Evolutionary conservation across 2,797 vertebrate genomes (phyloP).

Genomic region (Bucorvus abyssinicus): DNA sequence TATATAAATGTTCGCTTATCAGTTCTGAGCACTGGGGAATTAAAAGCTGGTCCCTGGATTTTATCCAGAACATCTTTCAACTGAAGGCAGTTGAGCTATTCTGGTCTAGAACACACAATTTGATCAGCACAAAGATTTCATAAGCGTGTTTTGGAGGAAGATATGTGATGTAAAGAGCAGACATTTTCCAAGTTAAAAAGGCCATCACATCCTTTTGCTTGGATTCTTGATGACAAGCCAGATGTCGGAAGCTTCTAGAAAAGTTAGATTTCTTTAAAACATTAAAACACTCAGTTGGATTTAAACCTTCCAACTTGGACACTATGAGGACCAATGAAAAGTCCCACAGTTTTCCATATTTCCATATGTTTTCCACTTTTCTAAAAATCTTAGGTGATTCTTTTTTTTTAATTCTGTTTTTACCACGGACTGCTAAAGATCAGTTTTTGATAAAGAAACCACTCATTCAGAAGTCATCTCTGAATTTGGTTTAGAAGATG

Average conservation of each 20-base stretch:
- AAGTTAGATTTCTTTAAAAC: background rate
- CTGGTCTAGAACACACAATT: background rate
- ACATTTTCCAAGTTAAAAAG: background rate
- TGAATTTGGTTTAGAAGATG: background rate
- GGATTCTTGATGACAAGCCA: background rate
- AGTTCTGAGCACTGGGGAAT: background rate
- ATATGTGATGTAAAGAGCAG: background rate
- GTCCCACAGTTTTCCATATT: background rate
- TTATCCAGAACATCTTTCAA: slow-evolving; percentile 14
- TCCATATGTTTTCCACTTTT: background rate
- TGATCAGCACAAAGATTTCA: background rate
- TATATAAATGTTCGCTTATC: background rate
- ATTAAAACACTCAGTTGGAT: background rate
- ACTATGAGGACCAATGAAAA: background rate
- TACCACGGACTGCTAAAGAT: background rate
- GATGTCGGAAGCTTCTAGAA: background rate
- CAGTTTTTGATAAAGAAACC: background rate
- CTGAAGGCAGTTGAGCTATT: slow-evolving; percentile 3
- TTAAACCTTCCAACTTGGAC: background rate
- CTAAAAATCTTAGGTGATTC: background rate
- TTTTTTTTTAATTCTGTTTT: background rate
- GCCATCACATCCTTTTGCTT: background rate
- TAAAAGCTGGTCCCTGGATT: slow-evolving; percentile 2
- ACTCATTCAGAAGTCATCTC: background rate
- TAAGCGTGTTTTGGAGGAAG: background rate